Base-by-base conservation (phyloP, 1,140 invertebrate genomes). In the Xylocopa sonorina region DNA sequence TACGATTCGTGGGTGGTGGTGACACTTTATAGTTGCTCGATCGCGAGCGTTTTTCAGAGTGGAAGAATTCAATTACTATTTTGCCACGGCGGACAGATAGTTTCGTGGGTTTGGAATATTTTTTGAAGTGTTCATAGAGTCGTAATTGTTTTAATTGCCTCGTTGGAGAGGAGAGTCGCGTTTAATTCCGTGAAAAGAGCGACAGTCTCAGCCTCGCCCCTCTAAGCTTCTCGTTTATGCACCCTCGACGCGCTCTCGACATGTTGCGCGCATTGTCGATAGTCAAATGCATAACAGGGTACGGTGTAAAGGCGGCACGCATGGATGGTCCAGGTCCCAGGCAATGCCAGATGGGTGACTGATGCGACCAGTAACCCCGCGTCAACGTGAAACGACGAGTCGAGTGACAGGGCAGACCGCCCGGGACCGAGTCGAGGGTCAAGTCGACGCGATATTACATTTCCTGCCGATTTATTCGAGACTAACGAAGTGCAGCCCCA, bases 311-410 rank as follows among this genome's bases (percentile, higher is more conserved):
- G 87, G 87, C 85, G 88, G 86, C 87, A 92, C 89, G 91, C 89
- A 89, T 91, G 89, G 91, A 90, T 89, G 90, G 89, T 89, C 89
- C 87, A 87, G 88, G 89, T 88, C 87, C 87, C 80, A 48, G 86
- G 83, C 88, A 92, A 87, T 90, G 91, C 89, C 92, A 93, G 92
- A 93, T 93, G 92, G 91, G 91, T 92, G 92, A 93, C 91, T 92
- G 92, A 93, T 92, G 91, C 88, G 90, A 88, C 87, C 85, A 68
- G 79, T 88, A 81, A 88, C 87, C 87, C 88, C 80, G 87, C 84
- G 86, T 88, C 82, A 81, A 77, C 81, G 81, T 78, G 80, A 85
- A 85, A 81, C 83, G 83, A 78, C 84, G 79, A 78, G 60, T 77
- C 79, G 83, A 74, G 78, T 76, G 82, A 80, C 82, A 84, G 57